These are phyloP conservation scores for Alectura lathami DNA, from an alignment of 2,113 vertebrate species.

Conservation along the genomic window DNA sequence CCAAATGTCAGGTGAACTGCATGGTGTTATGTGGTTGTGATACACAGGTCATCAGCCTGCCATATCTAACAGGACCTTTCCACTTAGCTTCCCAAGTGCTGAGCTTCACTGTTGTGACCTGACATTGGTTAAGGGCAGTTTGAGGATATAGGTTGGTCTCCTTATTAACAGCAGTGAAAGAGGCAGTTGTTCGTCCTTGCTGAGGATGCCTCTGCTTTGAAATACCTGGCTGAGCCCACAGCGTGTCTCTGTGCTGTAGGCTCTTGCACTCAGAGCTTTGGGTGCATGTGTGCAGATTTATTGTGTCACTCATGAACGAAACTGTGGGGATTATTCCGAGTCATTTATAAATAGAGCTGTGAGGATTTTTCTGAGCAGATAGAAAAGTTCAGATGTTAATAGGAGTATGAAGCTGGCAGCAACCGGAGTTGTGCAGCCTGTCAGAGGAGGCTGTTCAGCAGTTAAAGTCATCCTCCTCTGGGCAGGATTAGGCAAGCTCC, in stretches of 20 bases:
- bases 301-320: neutral
- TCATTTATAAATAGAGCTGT: neutral
- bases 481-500: neutral
- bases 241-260: neutral
- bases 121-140: neutral
- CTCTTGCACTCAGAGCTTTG: neutral
- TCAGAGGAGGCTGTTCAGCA: neutral
- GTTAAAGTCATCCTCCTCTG: neutral
- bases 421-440: accelerated
- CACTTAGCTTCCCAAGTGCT: neutral
- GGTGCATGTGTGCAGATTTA: accelerated
- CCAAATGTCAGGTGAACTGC: neutral
- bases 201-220: neutral
- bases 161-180: neutral
- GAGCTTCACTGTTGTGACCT: neutral
- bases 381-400: neutral
- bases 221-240: neutral
- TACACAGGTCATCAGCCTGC: neutral
- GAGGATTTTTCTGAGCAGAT: neutral
- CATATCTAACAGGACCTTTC: neutral
- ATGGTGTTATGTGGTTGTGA: neutral
- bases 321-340: neutral
- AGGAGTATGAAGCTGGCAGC: neutral
- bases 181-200: neutral
- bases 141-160: neutral